These are phyloP conservation scores for Brachypteracias leptosomus DNA, from an alignment of 2,113 vertebrate species.

Conservation along the genomic window DNA sequence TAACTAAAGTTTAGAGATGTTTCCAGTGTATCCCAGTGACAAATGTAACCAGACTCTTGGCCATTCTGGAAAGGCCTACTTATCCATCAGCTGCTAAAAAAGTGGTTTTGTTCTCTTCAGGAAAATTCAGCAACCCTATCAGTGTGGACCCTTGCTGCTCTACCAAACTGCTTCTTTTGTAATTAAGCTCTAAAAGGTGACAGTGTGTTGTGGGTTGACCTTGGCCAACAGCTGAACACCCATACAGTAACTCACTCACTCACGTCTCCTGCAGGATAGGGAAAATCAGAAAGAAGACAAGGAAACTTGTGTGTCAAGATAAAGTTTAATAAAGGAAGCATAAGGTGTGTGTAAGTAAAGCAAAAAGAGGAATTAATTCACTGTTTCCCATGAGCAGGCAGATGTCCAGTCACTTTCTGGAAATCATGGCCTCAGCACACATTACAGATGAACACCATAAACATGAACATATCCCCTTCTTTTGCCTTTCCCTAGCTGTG, in stretches of 20 bases:
- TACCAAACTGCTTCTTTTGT: neutral
- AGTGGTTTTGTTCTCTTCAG: neutral
- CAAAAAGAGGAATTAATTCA: neutral
- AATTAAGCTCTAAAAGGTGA: neutral
- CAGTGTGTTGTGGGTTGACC: neutral
- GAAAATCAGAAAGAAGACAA: neutral
- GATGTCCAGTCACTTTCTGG: neutral
- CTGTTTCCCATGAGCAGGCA: accelerated
- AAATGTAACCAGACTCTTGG: neutral
- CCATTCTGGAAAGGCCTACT: neutral
- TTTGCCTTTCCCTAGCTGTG: neutral
- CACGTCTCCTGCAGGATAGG: neutral
- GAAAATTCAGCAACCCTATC: neutral
- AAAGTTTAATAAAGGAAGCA: neutral
- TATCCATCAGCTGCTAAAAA: neutral
- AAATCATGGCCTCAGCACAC: neutral
- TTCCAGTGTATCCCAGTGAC: neutral
- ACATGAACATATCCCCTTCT: accelerated
- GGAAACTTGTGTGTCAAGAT: neutral
- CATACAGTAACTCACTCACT: neutral
- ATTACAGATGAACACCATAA: neutral
- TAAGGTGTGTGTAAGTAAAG: accelerated
- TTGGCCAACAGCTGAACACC: neutral
- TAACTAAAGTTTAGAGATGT: neutral
- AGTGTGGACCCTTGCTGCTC: neutral